Percentiles rank a stretch among this genome's conserved stretches.
These are phyloP conservation scores for Orussus abietinus DNA, from an alignment of 1,140 invertebrate genomes.

Conservation along the genomic window DNA sequence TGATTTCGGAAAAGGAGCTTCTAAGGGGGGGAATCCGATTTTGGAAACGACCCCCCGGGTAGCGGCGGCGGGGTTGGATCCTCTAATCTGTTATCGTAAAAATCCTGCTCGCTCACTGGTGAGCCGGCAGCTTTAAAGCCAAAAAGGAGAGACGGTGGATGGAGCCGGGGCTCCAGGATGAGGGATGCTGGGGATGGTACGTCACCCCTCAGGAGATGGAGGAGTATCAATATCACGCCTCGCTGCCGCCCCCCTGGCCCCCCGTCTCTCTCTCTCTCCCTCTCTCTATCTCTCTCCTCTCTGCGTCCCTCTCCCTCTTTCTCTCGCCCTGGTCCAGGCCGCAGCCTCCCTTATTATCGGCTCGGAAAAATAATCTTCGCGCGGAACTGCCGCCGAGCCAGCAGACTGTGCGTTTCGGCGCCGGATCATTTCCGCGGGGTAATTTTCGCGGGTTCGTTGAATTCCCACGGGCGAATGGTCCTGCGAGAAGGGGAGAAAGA, in stretches of 20 bases:
- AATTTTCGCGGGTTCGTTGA: too few relatives aligned
- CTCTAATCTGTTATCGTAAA: conserved; percentile 38
- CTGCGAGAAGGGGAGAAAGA: too few relatives aligned
- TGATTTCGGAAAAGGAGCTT: conserved; percentile 19
- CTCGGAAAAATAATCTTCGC: conserved; percentile 37
- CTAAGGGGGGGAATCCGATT: conserved; percentile 13
- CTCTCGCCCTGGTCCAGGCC: too few relatives aligned
- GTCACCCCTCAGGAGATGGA: conserved; percentile 36
- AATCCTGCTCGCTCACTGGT: conserved; percentile 32
- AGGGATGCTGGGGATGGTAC: conserved; percentile 22
- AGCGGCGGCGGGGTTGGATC: conserved; percentile 14
- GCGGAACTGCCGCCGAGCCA: conserved; percentile 23
- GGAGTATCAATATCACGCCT: conserved; percentile 45
- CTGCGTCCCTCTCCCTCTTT: not conserved
- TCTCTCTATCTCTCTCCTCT: conserved; percentile 12
- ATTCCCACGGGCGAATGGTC: too few relatives aligned
- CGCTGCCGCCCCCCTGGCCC: conserved; percentile 25
- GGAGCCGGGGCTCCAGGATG: conserved; percentile 7
- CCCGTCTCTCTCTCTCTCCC: conserved; percentile 1
- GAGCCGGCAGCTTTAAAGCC: conserved; percentile 25
- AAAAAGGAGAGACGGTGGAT: conserved; percentile 9
- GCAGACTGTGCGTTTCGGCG: not conserved
- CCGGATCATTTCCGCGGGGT: not conserved
- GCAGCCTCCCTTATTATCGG: conserved; percentile 33
- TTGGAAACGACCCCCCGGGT: conserved; percentile 4